Evolutionary conservation across 2,797 vertebrate species (phyloP).

Genomic region (Pantherophis alleghaniensis): DNA sequence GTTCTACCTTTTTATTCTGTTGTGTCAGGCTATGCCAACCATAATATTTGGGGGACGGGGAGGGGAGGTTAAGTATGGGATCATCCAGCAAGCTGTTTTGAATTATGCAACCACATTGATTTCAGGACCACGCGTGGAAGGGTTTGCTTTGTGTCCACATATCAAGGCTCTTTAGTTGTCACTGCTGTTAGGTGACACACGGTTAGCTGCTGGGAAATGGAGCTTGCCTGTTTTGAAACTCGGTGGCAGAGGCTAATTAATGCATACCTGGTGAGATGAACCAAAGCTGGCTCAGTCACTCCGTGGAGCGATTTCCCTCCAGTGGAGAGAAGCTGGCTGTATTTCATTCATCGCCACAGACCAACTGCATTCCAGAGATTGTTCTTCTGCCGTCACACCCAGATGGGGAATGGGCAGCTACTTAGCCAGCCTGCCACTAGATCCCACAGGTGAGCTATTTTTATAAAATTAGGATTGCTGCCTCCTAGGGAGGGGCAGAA

Average conservation of each 20-base stretch:
- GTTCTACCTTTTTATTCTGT: neutral
- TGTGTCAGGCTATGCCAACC: neutral
- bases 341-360: conserved; percentile 29
- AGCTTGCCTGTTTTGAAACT: conserved; percentile 30
- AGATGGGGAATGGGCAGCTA: conserved; percentile 17
- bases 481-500: neutral
- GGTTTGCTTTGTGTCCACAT: neutral
- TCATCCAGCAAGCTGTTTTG: neutral
- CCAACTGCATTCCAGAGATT: conserved; percentile 45
- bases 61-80: neutral
- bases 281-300: conserved; percentile 41
- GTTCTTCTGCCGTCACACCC: conserved; percentile 34
- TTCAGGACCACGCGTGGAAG: neutral
- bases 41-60: neutral
- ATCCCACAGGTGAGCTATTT: conserved; percentile 33
- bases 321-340: neutral
- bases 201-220: conserved; percentile 23
- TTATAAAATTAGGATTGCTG: conserved; percentile 24
- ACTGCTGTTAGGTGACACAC: conserved; percentile 30
- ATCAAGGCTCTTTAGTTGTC: neutral
- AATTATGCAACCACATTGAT: neutral
- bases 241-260: conserved; percentile 45
- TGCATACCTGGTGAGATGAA: conserved; percentile 55
- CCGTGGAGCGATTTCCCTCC: neutral
- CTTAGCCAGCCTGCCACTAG: conserved; percentile 32